Conservation (phyloP, 2,113 vertebrate species). For the Atlantisia rogersi region DNA sequence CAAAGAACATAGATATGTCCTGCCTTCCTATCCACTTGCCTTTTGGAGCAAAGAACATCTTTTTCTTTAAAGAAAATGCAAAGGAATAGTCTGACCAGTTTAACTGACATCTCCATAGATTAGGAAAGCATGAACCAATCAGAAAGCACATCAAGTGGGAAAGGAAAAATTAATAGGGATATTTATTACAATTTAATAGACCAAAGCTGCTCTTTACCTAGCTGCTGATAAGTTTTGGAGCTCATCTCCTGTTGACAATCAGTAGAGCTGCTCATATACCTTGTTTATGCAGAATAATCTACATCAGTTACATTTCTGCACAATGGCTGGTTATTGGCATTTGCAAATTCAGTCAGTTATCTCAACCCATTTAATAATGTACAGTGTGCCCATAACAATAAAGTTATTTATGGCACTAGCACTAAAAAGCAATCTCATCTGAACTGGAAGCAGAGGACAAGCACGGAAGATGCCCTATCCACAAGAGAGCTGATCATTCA, state of each 20-base stretch:
- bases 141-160: not conserved
- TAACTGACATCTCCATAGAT: not conserved
- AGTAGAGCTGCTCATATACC: not conserved
- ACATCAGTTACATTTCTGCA: not conserved
- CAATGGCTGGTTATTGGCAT: not conserved
- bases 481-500: not conserved
- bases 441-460: not conserved
- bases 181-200: not conserved
- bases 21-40: not conserved
- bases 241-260: not conserved
- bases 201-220: not conserved
- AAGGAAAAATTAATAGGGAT: not conserved
- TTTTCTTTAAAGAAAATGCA: not conserved
- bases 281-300: not conserved
- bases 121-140: not conserved
- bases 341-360: not conserved
- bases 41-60: not conserved
- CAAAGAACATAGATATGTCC: fast-evolving
- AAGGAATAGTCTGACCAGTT: not conserved
- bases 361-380: not conserved
- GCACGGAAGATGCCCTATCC: not conserved
- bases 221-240: not conserved
- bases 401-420: not conserved
- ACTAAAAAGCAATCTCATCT: not conserved
- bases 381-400: not conserved